Conservation (phyloP, 2,888 invertebrate genomes). For the Zelleria hepariella region DNA sequence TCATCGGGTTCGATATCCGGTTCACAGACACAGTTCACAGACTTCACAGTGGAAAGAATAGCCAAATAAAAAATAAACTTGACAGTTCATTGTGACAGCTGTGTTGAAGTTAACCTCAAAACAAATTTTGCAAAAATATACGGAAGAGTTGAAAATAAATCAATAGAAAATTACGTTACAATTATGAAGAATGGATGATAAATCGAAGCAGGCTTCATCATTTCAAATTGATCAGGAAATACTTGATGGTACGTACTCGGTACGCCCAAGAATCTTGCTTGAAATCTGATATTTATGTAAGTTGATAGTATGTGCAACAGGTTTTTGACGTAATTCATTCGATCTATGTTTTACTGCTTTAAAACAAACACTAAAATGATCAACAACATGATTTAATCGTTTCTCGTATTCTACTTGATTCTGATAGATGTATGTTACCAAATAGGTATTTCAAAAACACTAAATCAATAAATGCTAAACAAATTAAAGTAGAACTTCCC, state of each 20-base stretch:
- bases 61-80: not conserved
- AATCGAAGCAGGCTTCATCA: slow-evolving; percentile 55
- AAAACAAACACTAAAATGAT: not conserved
- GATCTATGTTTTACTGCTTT: not conserved
- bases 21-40: too few relatives aligned
- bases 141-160: not conserved
- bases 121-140: not conserved
- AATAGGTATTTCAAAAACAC: not conserved
- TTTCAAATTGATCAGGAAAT: slow-evolving; percentile 65
- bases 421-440: not conserved
- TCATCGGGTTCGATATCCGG: too few relatives aligned
- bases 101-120: slow-evolving; percentile 3
- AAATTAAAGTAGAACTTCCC: not conserved
- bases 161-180: slow-evolving; percentile 15
- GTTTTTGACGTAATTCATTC: slow-evolving; percentile 6
- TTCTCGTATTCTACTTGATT: not conserved
- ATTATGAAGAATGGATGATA: slow-evolving; percentile 72
- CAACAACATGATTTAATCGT: not conserved
- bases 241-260: slow-evolving; percentile 48
- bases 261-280: slow-evolving; percentile 18
- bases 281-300: slow-evolving; percentile 27
- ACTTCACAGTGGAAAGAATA: not conserved
- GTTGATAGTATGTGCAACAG: slow-evolving; percentile 21
- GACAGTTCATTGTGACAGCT: not conserved
- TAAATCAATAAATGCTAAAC: not conserved